Conservation (phyloP, 2,888 invertebrate genomes). For the Brenthis ino region DNA sequence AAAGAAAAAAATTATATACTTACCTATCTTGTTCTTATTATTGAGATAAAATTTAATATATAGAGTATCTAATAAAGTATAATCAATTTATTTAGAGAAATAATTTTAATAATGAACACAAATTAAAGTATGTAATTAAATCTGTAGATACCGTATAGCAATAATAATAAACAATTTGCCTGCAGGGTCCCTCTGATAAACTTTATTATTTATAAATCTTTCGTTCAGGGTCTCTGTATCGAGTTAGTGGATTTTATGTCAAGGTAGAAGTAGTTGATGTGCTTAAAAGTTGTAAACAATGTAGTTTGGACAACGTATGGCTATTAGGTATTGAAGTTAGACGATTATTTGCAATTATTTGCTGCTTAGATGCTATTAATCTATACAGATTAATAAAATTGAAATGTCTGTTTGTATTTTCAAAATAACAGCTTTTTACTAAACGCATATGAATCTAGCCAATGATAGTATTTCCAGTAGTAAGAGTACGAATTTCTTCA, state of each 20-base stretch:
- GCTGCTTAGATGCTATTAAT: not conserved
- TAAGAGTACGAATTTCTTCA: no score
- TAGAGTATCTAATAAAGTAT: no score
- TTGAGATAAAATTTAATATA: no score
- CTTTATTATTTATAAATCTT: constrained; percentile 44
- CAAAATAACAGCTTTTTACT: no score
- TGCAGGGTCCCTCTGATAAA: constrained; percentile 38
- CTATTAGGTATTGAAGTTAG: constrained; percentile 51
- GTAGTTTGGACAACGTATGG: constrained; percentile 52
- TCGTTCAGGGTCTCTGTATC: constrained; percentile 44
- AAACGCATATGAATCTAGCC: no score
- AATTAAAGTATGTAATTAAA: constrained; percentile 10
- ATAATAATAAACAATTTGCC: constrained; percentile 23
- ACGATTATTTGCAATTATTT: constrained; percentile 17
- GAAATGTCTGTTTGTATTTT: no score
- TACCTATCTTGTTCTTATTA: no score
- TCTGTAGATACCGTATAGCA: not conserved
- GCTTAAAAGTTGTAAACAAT: constrained; percentile 63
- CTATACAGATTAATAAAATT: no score
- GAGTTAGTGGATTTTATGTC: constrained; percentile 54
- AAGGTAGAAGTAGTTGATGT: constrained; percentile 54
- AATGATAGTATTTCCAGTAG: no score
- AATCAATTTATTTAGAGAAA: no score
- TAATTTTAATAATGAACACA: no score
- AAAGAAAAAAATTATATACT: no score